Conservation (phyloP, 2,797 vertebrate species). For the Limnodromus scolopaceus region DNA sequence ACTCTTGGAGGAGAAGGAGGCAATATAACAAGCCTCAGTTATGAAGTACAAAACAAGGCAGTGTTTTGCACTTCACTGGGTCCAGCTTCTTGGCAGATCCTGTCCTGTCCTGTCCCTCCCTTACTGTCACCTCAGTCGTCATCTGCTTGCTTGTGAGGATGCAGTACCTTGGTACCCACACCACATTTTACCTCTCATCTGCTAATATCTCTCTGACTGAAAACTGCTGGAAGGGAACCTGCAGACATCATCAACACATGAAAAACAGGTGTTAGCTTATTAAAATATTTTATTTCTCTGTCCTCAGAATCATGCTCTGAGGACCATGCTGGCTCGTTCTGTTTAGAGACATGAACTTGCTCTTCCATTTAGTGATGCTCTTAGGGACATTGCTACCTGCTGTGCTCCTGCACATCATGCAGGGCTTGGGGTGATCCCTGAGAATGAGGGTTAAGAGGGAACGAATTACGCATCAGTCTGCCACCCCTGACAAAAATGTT, state of each 20-base stretch:
- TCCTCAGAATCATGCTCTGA: not conserved
- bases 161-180: not conserved
- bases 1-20: not conserved
- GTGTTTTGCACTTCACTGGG: not conserved
- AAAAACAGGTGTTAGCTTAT: not conserved
- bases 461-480: not conserved
- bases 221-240: not conserved
- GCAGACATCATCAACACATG: not conserved
- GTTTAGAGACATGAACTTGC: not conserved
- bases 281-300: not conserved
- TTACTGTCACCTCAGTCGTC: not conserved
- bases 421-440: not conserved
- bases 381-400: not conserved
- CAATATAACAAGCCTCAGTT: not conserved
- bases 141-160: not conserved
- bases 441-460: not conserved
- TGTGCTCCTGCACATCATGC: not conserved
- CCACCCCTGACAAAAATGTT: not conserved
- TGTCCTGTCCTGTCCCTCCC: not conserved
- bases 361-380: not conserved
- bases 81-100: not conserved
- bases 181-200: not conserved
- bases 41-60: not conserved
- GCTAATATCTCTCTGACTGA: not conserved
- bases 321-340: not conserved